phyloP scores from a whole-genome alignment of 1,140 invertebrate species.

The Thalassaphorura encarpata region DNA sequence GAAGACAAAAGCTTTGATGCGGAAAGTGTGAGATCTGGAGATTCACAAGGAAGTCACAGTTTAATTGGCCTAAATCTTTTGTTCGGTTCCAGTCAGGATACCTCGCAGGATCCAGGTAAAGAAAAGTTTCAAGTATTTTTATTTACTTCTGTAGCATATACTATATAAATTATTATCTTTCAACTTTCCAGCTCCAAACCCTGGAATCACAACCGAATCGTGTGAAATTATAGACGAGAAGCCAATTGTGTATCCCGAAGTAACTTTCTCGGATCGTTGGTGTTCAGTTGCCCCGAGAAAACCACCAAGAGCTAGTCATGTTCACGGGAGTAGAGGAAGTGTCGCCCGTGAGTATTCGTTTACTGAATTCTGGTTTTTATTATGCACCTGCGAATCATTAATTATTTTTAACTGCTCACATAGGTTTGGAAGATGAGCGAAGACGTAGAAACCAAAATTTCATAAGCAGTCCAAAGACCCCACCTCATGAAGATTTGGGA shows the following conservation, averaged over 20 bases:
- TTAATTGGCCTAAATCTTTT: constrained; percentile 44
- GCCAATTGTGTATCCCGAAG: not conserved
- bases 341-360: too few relatives aligned
- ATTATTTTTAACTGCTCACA: not conserved
- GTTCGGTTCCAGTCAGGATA: constrained; percentile 40
- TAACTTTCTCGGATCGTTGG: not conserved
- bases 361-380: too few relatives aligned
- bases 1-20: constrained; percentile 9
- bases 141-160: not conserved
- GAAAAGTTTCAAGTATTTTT: not conserved
- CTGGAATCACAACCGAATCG: not conserved
- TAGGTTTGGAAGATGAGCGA: not conserved
- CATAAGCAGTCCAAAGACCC: not conserved
- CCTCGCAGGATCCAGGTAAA: not conserved
- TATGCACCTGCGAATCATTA: not conserved
- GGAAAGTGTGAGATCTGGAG: constrained; percentile 23
- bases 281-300: too few relatives aligned
- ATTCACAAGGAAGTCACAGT: constrained; percentile 30
- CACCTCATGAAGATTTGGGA: constrained; percentile 8
- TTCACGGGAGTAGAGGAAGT: not conserved
- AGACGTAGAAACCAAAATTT: not conserved
- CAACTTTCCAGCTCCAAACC: not conserved
- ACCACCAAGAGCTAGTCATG: not conserved
- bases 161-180: not conserved
- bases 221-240: not conserved